A percentile compares a stretch with the other conserved stretches of the same genome.
phyloP scores from a whole-genome alignment of 2,888 invertebrate species.

The Herminia tarsipennalis region DNA sequence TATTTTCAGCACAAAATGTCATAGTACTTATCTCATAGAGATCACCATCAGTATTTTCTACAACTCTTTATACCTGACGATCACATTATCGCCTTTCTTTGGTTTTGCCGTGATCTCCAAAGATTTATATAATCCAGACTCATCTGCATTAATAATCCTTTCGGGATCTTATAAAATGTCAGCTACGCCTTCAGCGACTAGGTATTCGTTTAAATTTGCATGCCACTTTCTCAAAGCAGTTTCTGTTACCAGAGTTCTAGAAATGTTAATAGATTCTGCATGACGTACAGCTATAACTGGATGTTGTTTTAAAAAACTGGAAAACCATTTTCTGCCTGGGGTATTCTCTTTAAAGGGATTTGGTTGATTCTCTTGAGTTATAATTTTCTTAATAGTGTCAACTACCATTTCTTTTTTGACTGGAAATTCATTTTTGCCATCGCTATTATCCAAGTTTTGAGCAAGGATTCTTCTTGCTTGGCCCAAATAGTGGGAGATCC shows the following conservation, averaged over 20 bases:
- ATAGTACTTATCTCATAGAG: too few species aligned
- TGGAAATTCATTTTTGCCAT: conserved; percentile 24
- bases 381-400: conserved; percentile 9
- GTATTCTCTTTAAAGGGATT: conserved; percentile 16
- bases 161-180: conserved; percentile 32
- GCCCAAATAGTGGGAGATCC: conserved; percentile 29
- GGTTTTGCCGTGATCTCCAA: too few species aligned
- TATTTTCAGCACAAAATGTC: too few species aligned
- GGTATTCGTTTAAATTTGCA: conserved; percentile 24
- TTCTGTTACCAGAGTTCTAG: conserved; percentile 29
- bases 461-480: conserved; percentile 20
- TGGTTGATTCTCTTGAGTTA: conserved; percentile 6
- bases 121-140: conserved; percentile 28
- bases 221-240: conserved; percentile 23
- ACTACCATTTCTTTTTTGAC: conserved; percentile 15
- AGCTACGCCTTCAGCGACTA: conserved; percentile 19
- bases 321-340: conserved; percentile 10
- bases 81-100: too few species aligned
- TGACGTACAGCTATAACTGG: conserved; percentile 18
- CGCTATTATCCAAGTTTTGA: conserved; percentile 17
- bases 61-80: too few species aligned
- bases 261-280: conserved; percentile 23
- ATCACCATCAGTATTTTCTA: too few species aligned
- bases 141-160: conserved; percentile 28
- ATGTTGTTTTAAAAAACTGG: conserved; percentile 21